These are phyloP conservation scores for Mastomys coucha DNA, from an alignment of 2,113 vertebrate species.

Conservation along the genomic window DNA sequence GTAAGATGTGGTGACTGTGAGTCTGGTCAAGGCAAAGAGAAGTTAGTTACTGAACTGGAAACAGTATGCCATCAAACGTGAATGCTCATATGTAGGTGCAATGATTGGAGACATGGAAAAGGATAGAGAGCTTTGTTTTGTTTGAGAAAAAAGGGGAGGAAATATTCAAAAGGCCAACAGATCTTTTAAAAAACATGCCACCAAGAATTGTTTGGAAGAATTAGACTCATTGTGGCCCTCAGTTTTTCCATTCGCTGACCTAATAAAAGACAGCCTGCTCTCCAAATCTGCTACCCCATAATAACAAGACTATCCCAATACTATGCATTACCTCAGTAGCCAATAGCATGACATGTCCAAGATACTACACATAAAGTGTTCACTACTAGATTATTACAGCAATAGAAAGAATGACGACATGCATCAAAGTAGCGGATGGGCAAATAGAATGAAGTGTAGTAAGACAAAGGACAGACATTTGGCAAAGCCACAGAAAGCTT, in stretches of 20 bases:
- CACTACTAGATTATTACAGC: constrained; percentile 34
- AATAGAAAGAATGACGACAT: constrained; percentile 58
- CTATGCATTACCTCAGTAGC: constrained; percentile 46
- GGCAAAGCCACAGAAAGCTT: constrained; percentile 57
- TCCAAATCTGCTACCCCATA: constrained; percentile 19
- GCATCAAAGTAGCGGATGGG: constrained; percentile 30
- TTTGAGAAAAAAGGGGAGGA: constrained; percentile 9
- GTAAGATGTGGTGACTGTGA: constrained; percentile 61
- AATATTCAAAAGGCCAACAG: background rate
- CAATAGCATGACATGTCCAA: constrained; percentile 48
- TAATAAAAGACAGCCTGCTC: constrained; percentile 31
- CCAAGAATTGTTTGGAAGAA: constrained; percentile 51
- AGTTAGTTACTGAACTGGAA: constrained; percentile 22
- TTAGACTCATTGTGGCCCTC: background rate
- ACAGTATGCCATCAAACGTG: background rate
- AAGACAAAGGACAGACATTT: constrained; percentile 77
- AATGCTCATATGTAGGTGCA: background rate
- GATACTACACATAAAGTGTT: constrained; percentile 56
- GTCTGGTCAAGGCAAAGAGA: constrained; percentile 41
- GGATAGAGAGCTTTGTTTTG: background rate
- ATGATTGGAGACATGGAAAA: background rate
- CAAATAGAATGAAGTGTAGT: constrained; percentile 51
- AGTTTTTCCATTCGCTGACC: constrained; percentile 51
- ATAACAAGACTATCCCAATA: constrained; percentile 47
- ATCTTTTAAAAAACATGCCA: constrained; percentile 31